Base-by-base conservation (phyloP, 1,140 invertebrate species). In the Melitaea cinxia region DNA sequence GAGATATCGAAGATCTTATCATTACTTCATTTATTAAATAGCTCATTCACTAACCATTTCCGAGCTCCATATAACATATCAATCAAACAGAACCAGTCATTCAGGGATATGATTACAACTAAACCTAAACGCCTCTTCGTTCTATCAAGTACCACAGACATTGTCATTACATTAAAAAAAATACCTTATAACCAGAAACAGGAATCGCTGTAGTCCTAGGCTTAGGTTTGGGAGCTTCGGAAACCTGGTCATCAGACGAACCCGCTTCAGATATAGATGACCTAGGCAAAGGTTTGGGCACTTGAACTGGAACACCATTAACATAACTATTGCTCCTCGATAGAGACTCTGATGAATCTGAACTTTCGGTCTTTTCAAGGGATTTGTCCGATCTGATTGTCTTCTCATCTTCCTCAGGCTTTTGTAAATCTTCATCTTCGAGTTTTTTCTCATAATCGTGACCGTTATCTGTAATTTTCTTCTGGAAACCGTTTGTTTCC, bases 221-320 rank as follows among this genome's bases (percentile, higher is more conserved):
- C 77, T 94, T 93, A 49, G 96, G 96, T 73, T 95, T 95, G 0
- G 95, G 94, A 4, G 81, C 83, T 33, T 91, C 91, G 0, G 78
- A 67, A n/a, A 78, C 35, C 17, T 75, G 92, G 70, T 90, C 88
- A 68, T 93, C 92, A 0, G 77, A 75, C 0, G 79, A 80, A 0
- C 90, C 85, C 0, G 82, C 82, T 61, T 92, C 91, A 0, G 91
- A 92, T 26, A 92, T 92, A 1, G 91, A 92, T 4, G 90, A 91
- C 42, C 91, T 77, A 0, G 96, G 96, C 80, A 96, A 88, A 7
- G 96, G 96, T 77, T 96, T 96, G 0, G 96, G 96, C 6, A 94
- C 94, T 23, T 93, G 85, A 0, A 84, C 94, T 21, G 93, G 85
- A 0, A 83, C 77, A 1, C 86, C 87, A 28, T 91, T 91, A 0